phyloP scores from a whole-genome alignment of 2,113 vertebrate genomes.

The Alouatta palliata region DNA sequence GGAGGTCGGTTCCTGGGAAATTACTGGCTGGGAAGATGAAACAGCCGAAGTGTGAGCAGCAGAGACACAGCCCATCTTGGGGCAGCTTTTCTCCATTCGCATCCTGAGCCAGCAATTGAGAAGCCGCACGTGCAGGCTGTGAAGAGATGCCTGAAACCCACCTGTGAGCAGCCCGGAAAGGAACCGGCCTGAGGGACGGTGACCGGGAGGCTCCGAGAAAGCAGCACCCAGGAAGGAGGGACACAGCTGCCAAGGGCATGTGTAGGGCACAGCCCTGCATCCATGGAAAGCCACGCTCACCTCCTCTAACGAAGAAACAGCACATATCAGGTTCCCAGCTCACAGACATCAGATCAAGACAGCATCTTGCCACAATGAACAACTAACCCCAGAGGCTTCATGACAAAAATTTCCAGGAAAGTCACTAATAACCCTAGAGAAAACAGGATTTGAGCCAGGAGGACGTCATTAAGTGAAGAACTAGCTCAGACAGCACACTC shows the following conservation, averaged over 20 bases:
- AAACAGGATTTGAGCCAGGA: no score
- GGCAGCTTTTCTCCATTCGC: fast-evolving
- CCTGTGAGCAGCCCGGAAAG: fast-evolving
- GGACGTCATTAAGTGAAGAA: no score
- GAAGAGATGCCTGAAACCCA: fast-evolving
- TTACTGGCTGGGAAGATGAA: background rate
- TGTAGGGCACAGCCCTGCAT: background rate
- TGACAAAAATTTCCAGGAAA: background rate
- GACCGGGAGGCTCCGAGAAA: background rate
- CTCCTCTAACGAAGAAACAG: no score
- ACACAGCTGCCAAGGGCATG: background rate
- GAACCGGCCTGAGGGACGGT: fast-evolving
- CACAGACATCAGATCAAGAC: background rate
- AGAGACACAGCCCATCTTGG: fast-evolving
- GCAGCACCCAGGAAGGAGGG: fast-evolving
- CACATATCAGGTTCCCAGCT: fast-evolving
- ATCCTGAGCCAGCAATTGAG: background rate
- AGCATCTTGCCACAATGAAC: background rate
- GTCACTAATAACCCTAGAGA: background rate
- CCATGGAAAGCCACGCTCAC: background rate
- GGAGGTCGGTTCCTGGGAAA: background rate
- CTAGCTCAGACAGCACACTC: background rate
- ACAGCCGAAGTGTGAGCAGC: background rate
- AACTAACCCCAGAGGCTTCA: background rate
- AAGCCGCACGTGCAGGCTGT: background rate